Conservation (phyloP, 2,888 invertebrate species). For the Dryobotodes eremita region DNA sequence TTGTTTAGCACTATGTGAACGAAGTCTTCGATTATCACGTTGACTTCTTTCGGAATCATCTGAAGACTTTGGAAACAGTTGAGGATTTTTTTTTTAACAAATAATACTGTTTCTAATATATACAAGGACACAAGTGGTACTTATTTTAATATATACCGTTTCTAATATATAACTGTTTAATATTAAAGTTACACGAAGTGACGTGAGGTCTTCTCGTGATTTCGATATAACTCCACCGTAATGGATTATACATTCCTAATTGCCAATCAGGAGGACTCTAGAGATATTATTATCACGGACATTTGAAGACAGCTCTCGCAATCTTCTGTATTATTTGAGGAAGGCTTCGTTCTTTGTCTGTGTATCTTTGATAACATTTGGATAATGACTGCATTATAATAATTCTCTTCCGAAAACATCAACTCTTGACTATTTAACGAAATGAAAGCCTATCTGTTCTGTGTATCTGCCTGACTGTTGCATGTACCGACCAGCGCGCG, state of each 20-base stretch:
- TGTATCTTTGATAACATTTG: neutral
- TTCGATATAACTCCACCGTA: neutral
- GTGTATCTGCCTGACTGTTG: slow-evolving; percentile 58
- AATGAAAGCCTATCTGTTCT: neutral
- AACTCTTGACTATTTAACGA: neutral
- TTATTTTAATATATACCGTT: no score
- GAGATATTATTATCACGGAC: neutral
- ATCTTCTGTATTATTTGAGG: neutral
- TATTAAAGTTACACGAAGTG: neutral
- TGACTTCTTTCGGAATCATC: no score
- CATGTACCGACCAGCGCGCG: slow-evolving; percentile 73
- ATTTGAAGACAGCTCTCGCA: neutral
- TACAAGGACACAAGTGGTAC: no score
- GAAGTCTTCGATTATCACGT: no score
- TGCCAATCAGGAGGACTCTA: neutral
- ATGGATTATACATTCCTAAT: neutral
- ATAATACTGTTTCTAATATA: no score
- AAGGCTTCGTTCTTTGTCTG: no score
- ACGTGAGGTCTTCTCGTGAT: neutral
- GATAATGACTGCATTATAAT: neutral
- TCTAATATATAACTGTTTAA: neutral
- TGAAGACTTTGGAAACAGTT: no score
- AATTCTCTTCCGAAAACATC: neutral
- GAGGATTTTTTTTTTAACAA: no score
- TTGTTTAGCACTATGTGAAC: no score